Conservation (phyloP, 2,888 invertebrate species). For the Druceiella hillmani region DNA sequence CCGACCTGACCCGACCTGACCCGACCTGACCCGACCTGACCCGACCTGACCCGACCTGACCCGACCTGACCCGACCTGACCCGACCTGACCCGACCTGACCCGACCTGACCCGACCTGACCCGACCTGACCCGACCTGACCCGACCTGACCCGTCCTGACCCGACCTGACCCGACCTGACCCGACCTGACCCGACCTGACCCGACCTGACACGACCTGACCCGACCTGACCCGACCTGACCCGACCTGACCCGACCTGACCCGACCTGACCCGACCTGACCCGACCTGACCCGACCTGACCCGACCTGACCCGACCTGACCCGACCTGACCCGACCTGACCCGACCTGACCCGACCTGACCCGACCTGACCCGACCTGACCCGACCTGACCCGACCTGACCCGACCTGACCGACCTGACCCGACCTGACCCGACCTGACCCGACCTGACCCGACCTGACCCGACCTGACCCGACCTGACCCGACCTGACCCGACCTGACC, state of each 20-base stretch:
- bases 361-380: conserved; percentile 4
- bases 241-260: conserved; percentile 7
- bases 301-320: conserved; percentile 5
- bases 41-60: conserved; percentile 7
- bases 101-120: conserved; percentile 14
- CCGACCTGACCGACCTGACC: conserved; percentile 5
- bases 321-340: conserved; percentile 5
- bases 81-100: conserved; percentile 14
- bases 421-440: conserved; percentile 5
- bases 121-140: conserved; percentile 14
- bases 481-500: conserved; percentile 5
- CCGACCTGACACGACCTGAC: conserved; percentile 21
- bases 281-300: conserved; percentile 5
- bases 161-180: conserved; percentile 14
- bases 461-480: conserved; percentile 5
- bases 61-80: conserved; percentile 13
- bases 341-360: conserved; percentile 6
- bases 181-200: conserved; percentile 18
- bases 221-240: conserved; percentile 17
- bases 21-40: conserved; percentile 7
- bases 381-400: conserved; percentile 9
- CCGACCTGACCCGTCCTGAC: conserved; percentile 14
- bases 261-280: conserved; percentile 6
- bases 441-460: conserved; percentile 5
- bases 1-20: conserved; percentile 8